phyloP scores from a whole-genome alignment of 1,140 invertebrate genomes.

The Lerema accius region DNA sequence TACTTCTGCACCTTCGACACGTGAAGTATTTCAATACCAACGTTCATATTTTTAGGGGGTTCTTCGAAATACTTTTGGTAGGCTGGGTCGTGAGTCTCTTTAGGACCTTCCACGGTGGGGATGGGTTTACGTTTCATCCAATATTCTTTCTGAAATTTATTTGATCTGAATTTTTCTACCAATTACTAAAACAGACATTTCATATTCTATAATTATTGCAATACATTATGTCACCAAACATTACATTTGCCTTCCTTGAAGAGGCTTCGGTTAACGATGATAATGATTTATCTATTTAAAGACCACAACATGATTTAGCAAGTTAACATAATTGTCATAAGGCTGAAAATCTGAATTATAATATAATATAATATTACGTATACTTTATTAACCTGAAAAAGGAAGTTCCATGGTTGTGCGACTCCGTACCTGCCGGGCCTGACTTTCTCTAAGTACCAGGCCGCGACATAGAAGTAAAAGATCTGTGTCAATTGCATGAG shows the following conservation, averaged over 20 bases:
- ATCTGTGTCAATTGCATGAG: slow-evolving; percentile 48
- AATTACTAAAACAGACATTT: too few species aligned
- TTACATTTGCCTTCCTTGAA: too few species aligned
- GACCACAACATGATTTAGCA: too few species aligned
- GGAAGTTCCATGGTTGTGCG: slow-evolving; percentile 33
- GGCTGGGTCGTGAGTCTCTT: slow-evolving; percentile 34
- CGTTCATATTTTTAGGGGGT: slow-evolving; percentile 38
- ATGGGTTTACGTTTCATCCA: slow-evolving; percentile 49
- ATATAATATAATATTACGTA: too few species aligned
- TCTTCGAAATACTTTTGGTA: slow-evolving; percentile 58
- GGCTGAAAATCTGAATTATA: too few species aligned
- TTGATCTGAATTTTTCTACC: too few species aligned
- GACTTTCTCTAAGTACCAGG: slow-evolving; percentile 37
- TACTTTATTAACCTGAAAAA: slow-evolving; percentile 32
- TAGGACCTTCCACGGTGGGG: slow-evolving; percentile 30
- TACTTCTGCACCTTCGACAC: slow-evolving; percentile 52
- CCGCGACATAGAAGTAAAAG: slow-evolving; percentile 9
- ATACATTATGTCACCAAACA: too few species aligned
- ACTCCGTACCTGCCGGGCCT: slow-evolving; percentile 33
- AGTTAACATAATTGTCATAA: too few species aligned
- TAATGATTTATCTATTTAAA: too few species aligned
- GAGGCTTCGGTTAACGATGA: too few species aligned
- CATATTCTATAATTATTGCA: too few species aligned
- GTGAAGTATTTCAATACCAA: slow-evolving; percentile 59
- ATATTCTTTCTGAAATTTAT: slow-evolving; percentile 46